phyloP scores from a whole-genome alignment of 2,888 invertebrate genomes.

The Danaus chrysippus region DNA sequence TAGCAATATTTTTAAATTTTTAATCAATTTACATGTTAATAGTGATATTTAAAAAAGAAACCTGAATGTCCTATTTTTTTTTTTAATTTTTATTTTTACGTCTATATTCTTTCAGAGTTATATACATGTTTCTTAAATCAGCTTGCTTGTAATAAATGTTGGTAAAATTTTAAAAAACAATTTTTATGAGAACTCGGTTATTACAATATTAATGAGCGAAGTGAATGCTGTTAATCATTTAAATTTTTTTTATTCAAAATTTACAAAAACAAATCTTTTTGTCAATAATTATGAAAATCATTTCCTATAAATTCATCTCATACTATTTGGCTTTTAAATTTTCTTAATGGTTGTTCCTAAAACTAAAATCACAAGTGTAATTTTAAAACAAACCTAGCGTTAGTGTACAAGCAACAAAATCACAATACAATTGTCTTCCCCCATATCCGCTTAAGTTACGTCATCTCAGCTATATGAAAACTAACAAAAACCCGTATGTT shows the following conservation, averaged over 20 bases:
- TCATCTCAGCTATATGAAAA: conserved; percentile 2
- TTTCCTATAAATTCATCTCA: too few species aligned
- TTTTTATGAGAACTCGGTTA: too few species aligned
- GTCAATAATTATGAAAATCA: too few species aligned
- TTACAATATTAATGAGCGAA: too few species aligned
- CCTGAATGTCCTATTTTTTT: not conserved
- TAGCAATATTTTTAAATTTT: conserved; percentile 1
- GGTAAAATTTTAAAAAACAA: not conserved
- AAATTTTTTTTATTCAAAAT: too few species aligned
- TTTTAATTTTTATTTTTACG: not conserved
- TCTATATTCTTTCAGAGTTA: not conserved
- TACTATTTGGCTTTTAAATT: too few species aligned
- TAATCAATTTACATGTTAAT: not conserved
- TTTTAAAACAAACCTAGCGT: too few species aligned
- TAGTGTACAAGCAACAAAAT: conserved; percentile 28
- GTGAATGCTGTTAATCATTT: too few species aligned
- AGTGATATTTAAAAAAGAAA: not conserved
- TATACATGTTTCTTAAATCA: not conserved
- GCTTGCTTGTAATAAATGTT: not conserved
- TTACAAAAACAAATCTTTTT: too few species aligned
- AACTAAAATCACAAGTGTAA: not conserved
- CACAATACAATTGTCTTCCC: conserved; percentile 34
- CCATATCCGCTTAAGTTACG: conserved; percentile 9
- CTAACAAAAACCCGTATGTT: conserved; percentile 10
- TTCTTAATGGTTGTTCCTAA: not conserved